Base-by-base conservation (phyloP, 2,888 invertebrate genomes). In the Achlya flavicornis region DNA sequence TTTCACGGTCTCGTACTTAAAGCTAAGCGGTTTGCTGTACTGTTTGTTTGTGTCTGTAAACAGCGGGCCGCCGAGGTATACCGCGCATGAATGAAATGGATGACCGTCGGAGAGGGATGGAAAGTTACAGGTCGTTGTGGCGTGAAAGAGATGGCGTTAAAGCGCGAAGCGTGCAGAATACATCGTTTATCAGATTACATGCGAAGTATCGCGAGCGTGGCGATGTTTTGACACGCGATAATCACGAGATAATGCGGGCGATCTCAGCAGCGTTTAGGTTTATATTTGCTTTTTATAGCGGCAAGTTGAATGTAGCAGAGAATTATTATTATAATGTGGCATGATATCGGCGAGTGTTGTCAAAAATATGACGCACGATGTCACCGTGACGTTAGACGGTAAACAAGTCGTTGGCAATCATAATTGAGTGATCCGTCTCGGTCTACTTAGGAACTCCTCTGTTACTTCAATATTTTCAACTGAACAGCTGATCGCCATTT, bases 151-250 rank as follows among this genome's bases (percentile, higher is more conserved):
- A 91, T 74, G 68, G 77, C 69, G 77, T 65, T 76, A 74, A 76
- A 89, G 91, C 88, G 88, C 88, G 91, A 92, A 89, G 90, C 89
- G 89, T 89, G 87, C 90, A 89, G 91, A 88, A 94, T 94, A 94
- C 94, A 94, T 94, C 94, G 93, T 93, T 94, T 94, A 94, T 94
- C 93, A 92, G 93, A 94, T 94, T 94, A 93, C 92, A 94, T 91
- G 93, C 93, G 93, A 93, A 93, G 93, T 93, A 94, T 93, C 92
- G 94, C 92, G 91, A 92, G 93, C 91, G 92, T 93, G 93, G 92
- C 91, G 92, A 94, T 94, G 94, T 94, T 94, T 94, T 94, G 94
- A 94, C 94, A 94, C 93, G 93, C 93, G 94, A 94, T 94, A 94
- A 94, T 94, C 93, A 92, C 90, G 88, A 93, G 94, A 93, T 94